phyloP scores from a whole-genome alignment of 30 jellyfish, hydroid and myxozoan species.

The Pelagia noctiluca region DNA sequence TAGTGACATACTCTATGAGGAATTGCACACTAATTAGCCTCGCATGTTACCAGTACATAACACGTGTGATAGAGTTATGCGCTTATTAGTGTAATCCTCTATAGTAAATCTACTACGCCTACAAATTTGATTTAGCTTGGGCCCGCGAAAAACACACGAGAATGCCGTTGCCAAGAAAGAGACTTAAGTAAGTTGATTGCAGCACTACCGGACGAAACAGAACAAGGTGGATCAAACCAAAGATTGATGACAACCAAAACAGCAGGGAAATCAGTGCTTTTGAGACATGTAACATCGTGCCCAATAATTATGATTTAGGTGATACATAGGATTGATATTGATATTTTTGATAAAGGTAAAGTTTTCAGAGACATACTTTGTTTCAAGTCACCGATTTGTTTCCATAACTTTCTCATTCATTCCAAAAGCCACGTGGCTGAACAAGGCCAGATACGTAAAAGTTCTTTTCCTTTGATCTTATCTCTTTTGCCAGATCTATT shows the following conservation, averaged over 20 bases:
- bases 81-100: not conserved
- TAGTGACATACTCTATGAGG: not conserved
- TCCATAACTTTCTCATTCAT: no score
- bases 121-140: not conserved
- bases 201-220: slow-evolving; percentile 17
- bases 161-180: slow-evolving; percentile 5
- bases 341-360: not conserved
- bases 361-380: not conserved
- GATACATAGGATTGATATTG: no score
- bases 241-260: slow-evolving; percentile 17
- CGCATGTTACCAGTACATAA: not conserved
- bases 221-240: slow-evolving; percentile 21
- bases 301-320: not conserved
- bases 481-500: no score
- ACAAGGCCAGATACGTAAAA: no score
- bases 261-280: not conserved
- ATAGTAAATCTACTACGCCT: not conserved
- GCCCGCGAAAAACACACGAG: not conserved
- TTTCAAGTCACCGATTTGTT: no score
- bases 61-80: not conserved
- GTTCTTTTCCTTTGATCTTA: no score
- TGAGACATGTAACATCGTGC: not conserved
- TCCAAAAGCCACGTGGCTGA: no score
- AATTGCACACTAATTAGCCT: not conserved
- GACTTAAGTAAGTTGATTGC: slow-evolving; percentile 4